These are phyloP conservation scores for Drosophila santomea DNA, from an alignment of 1,140 invertebrate genomes.

Conservation along the genomic window DNA sequence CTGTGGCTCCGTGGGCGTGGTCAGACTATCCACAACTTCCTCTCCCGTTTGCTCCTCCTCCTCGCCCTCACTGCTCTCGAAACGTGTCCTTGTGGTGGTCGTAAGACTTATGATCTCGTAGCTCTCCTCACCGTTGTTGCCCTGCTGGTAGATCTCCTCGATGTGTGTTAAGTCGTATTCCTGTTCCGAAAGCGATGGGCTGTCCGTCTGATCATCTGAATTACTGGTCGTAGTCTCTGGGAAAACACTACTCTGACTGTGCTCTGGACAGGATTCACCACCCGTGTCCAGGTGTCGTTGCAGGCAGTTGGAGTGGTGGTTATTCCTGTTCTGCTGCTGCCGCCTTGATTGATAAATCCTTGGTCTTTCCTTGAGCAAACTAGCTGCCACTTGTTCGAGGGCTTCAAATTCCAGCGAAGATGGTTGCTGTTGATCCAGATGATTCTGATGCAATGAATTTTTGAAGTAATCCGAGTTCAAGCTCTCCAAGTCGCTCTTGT, in stretches of 20 bases:
- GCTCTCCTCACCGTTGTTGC: conserved; percentile 49
- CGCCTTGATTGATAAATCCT: conserved; percentile 75
- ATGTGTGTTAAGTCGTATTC: conserved; percentile 78
- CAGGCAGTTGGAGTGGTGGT: conserved; percentile 45
- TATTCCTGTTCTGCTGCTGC: conserved; percentile 52
- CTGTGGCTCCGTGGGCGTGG: conserved; percentile 40
- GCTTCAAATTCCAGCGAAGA: conserved; percentile 74
- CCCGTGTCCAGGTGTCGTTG: conserved; percentile 58
- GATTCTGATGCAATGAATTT: conserved; percentile 84
- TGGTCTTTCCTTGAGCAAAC: conserved; percentile 63
- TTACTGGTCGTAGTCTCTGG: conserved; percentile 82
- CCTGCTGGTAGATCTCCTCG: conserved; percentile 74
- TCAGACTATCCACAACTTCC: conserved; percentile 20
- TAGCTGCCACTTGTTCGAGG: conserved; percentile 63
- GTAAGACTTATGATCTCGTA: conserved; percentile 79
- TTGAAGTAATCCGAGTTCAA: conserved; percentile 88
- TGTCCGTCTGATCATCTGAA: conserved; percentile 80
- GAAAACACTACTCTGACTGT: conserved; percentile 79
- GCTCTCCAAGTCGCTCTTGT: conserved; percentile 87
- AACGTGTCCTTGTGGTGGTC: conserved; percentile 71
- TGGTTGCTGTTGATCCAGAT: conserved; percentile 57
- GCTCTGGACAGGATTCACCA: conserved; percentile 77
- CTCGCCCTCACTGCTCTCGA: conserved; percentile 67
- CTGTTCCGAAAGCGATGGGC: conserved; percentile 75
- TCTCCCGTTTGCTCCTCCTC: conserved; percentile 6